Base-by-base conservation (phyloP, 2,888 invertebrate species). In the Eretmocerus hayati region DNA sequence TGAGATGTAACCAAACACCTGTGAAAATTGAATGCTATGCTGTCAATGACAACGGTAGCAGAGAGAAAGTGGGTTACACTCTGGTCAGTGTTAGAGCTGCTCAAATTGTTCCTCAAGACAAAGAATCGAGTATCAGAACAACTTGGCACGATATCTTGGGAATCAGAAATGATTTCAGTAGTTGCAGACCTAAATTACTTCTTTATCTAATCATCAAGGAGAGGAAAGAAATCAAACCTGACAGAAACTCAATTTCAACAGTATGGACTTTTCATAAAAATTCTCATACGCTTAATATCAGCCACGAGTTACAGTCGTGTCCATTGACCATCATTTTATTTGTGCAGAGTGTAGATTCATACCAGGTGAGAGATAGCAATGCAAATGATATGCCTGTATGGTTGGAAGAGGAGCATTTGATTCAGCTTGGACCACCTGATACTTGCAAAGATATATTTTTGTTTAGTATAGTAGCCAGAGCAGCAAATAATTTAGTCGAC, bases 1-100 rank as follows among this genome's bases (percentile, higher is more conserved):
- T 87, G 59, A 74, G 86, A 60, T 81, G 83, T 1, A 81, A 81
- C 42, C 86, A 87, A 72, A 79, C 83, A 1, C 85, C 87, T 0
- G 74, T 88, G 21, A 83, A 86, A 66, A 72, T 88, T 37, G 85
- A 87, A 65, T 84, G 84, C 51, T 80, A 74, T 57, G 74, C 78
- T 21, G 71, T 76, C 40, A 74, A 75, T 32, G 74, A 77, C 1
- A 76, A 77, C 38, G 76, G 76, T 1, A 69, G 74, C n/a, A 78
- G 77, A 52, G 82, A 83, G 53, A 77, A 80, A 61, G 74, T 87
- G 39, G 89, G 88, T 2, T 84, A 84, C 53, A 65, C 84, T 36
- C 64, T 87, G 9, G 64, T 88, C 8, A 85, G 84, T 42, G 67
- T 88, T 18, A 75, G 86, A 5, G 80, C 82, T 38, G 82, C 87